Conservation (phyloP, 1,140 invertebrate species). For the Dicyema japonicum region DNA sequence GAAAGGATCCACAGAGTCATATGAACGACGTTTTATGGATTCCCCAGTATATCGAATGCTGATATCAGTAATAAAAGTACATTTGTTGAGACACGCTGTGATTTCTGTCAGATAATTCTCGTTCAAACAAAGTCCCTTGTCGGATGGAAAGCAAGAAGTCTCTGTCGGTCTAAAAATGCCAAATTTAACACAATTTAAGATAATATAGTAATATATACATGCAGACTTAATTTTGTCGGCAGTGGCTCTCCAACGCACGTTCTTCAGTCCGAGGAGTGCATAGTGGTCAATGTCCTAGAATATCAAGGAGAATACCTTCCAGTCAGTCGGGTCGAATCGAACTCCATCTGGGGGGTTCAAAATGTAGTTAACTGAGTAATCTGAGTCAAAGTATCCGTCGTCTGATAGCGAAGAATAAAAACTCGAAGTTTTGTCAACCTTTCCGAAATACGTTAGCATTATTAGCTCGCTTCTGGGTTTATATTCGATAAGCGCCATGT, state of each 20-base stretch:
- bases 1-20: slow-evolving; percentile 69
- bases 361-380: too few relatives aligned
- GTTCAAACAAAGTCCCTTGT: background rate
- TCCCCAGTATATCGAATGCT: slow-evolving; percentile 60
- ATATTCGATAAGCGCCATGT: too few relatives aligned
- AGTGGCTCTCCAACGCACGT: slow-evolving; percentile 39
- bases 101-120: background rate
- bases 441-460: too few relatives aligned
- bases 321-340: too few relatives aligned
- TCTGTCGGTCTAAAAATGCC: background rate
- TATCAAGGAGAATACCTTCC: too few relatives aligned
- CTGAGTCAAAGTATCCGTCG: too few relatives aligned
- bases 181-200: background rate
- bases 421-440: too few relatives aligned
- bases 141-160: background rate
- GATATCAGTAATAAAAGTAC: slow-evolving; percentile 4
- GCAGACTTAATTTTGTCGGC: slow-evolving; percentile 67
- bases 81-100: too few relatives aligned
- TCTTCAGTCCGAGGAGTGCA: slow-evolving; percentile 50
- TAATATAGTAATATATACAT: slow-evolving; percentile 31
- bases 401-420: too few relatives aligned
- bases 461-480: too few relatives aligned
- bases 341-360: too few relatives aligned
- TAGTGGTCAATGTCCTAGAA: slow-evolving; percentile 63
- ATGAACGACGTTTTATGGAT: slow-evolving; percentile 44